Evolutionary conservation across 2,113 vertebrate genomes (phyloP).

Genomic region (Oenanthe oenanthe): DNA sequence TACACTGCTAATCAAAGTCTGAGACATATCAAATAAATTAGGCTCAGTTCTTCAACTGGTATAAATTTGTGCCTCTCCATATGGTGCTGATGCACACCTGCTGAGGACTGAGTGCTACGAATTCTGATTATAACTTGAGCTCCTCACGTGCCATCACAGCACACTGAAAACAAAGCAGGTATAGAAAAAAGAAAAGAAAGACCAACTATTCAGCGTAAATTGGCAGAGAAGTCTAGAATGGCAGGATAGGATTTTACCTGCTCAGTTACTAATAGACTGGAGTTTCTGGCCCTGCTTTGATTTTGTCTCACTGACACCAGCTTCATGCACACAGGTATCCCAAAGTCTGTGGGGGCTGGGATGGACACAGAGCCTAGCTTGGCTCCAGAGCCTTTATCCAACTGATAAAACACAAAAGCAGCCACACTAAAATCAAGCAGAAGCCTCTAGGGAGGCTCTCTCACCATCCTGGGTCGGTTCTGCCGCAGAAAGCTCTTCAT

Average conservation of each 20-base stretch:
- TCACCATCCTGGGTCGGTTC: conserved; percentile 84
- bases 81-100: background rate
- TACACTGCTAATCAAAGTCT: background rate
- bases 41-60: background rate
- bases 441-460: background rate
- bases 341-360: background rate
- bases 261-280: background rate
- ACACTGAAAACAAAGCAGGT: background rate
- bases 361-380: background rate
- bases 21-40: background rate
- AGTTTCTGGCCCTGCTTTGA: background rate
- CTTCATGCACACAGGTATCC: background rate
- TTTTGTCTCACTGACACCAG: background rate
- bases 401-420: background rate
- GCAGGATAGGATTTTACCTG: background rate
- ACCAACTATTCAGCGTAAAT: background rate
- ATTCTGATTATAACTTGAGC: background rate
- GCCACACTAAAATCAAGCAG: background rate
- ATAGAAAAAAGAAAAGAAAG: background rate
- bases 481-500: conserved; percentile 92
- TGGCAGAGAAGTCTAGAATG: background rate
- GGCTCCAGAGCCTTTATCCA: background rate
- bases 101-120: background rate
- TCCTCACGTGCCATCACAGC: background rate
- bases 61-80: background rate